Evolutionary conservation across 2,797 vertebrate genomes (phyloP), one percentile per base, ranked within the genome.

Genomic region (Ataeniobius toweri): DNA sequence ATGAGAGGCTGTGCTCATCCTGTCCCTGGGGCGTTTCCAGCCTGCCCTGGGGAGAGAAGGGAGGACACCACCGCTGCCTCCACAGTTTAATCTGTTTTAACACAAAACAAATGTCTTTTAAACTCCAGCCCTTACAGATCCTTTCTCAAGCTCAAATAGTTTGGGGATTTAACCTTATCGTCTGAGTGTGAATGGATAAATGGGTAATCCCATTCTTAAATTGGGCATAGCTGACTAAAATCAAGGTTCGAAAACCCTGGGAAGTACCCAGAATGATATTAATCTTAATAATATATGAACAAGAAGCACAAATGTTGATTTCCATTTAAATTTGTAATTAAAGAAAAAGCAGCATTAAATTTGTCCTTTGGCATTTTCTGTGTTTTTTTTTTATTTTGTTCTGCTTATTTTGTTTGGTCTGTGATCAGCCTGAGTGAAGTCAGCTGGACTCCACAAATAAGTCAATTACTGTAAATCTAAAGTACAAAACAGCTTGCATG

Each of bases 321-420:
- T 96, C 96, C 93, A 97, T 98, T 97, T 97, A 96, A 97, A 97
- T 97, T 97, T 98, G 96, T 97, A 96, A 97, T 98, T 96, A 84
- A 97, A 97, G 95, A 95, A 96, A 95, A 94, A 31, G 28, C 58
- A 96, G 94, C 94, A 95, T 97, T 96, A 96, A 97, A 97, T 97
- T 95, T 95, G 96, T 97, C 96, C 96, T 96, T 96, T 96, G 95
- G 96, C 97, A 96, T 97, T 96, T 97, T 96, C 95, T 36, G 36
- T 36, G 36, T 3, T 3, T 36, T 96, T 96, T 96, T 95, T 95
- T 96, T 96, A 95, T 94, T 36, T 36, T 36, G 36, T 36, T 95
- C 74, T 80, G 55, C 77, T 78, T 85, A 58, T 76, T 73, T 46
- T 75, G 67, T 76, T 76, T 78, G 58, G 79, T 84, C 78, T 94